phyloP scores from a whole-genome alignment of 2,888 invertebrate genomes.

The Lydus trimaculatus region DNA sequence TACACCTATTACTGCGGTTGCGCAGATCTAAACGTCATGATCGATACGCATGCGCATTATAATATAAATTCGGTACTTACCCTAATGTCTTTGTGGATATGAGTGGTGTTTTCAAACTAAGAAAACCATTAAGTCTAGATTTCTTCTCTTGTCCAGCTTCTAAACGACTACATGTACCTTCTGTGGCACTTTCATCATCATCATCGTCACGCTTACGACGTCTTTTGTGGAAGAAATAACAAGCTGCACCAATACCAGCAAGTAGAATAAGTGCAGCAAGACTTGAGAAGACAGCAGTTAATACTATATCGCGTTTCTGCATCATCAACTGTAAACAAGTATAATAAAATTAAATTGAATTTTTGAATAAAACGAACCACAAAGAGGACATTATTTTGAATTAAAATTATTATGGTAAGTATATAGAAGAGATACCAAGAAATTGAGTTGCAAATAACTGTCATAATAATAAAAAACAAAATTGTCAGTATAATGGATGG shows the following conservation, averaged over 20 bases:
- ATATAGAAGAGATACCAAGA: too few species aligned
- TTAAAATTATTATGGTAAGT: too few species aligned
- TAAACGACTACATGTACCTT: conserved; percentile 56
- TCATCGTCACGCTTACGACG: conserved; percentile 62
- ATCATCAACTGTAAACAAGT: conserved; percentile 67
- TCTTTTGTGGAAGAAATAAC: conserved; percentile 64
- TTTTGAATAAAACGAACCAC: not conserved
- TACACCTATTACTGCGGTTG: too few species aligned
- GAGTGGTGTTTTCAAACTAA: conserved; percentile 75
- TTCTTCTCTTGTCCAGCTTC: conserved; percentile 66
- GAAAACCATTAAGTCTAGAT: conserved; percentile 69
- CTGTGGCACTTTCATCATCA: conserved; percentile 65
- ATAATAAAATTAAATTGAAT: conserved; percentile 21
- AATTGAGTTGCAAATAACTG: too few species aligned
- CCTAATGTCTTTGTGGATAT: conserved; percentile 78
- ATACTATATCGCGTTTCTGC: conserved; percentile 73
- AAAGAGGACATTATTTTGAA: not conserved
- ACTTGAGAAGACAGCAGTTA: conserved; percentile 71
- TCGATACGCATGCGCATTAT: not conserved
- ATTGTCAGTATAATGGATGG: not conserved
- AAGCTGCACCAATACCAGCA: conserved; percentile 67
- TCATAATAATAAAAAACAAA: not conserved
- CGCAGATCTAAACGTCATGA: too few species aligned
- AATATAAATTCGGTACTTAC: conserved; percentile 63
- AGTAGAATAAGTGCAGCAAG: conserved; percentile 67